These are phyloP conservation scores for Mus spicilegus DNA, from an alignment of 2,113 vertebrate genomes.

Conservation along the genomic window DNA sequence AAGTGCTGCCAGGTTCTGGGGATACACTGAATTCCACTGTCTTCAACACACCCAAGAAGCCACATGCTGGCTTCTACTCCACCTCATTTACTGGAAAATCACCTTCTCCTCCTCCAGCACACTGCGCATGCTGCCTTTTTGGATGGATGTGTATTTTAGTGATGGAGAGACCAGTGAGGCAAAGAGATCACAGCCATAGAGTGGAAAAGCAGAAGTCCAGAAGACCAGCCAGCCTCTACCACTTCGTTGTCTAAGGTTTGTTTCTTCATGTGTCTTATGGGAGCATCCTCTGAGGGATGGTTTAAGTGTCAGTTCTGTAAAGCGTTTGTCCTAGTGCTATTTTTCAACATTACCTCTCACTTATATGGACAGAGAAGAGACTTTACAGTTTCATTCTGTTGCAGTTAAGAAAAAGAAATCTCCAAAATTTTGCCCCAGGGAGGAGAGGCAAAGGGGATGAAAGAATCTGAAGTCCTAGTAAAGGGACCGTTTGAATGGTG, in stretches of 20 bases:
- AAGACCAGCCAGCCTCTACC: neutral
- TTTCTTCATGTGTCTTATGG: neutral
- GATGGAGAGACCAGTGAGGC: neutral
- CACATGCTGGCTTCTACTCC: neutral
- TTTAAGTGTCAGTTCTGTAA: neutral
- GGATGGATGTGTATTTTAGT: neutral
- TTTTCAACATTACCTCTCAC: neutral
- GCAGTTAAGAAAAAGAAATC: neutral
- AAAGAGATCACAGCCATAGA: neutral
- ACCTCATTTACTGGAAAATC: neutral
- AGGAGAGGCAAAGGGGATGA: neutral
- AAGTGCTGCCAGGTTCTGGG: neutral
- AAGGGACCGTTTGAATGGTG: neutral
- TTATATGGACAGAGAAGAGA: conserved; percentile 4
- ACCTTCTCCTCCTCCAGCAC: neutral
- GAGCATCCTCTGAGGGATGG: neutral
- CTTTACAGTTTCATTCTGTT: neutral
- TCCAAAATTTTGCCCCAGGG: neutral
- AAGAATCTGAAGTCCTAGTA: neutral
- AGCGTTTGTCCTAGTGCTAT: neutral
- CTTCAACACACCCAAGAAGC: neutral
- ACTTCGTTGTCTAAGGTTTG: neutral
- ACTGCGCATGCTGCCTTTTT: neutral
- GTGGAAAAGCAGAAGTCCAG: neutral
- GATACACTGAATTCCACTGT: neutral